Percentiles rank a stretch among this genome's conserved stretches.
Evolutionary conservation across 1,140 invertebrate species (phyloP).

Genomic region (Cepaea nemoralis): DNA sequence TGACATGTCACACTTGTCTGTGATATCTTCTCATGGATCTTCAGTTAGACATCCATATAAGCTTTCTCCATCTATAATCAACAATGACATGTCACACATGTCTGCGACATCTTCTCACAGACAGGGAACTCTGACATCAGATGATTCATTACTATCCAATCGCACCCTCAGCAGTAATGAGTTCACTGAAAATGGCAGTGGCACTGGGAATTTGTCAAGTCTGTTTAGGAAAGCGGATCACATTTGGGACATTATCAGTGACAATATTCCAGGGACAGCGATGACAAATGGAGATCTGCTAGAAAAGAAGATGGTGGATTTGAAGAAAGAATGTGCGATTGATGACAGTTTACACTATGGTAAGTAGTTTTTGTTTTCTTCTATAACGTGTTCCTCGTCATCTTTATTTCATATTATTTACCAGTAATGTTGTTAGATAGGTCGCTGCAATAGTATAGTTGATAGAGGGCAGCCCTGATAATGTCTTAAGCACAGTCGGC

Average conservation of each 20-base stretch:
- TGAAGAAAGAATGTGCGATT: neutral
- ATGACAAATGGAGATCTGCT: neutral
- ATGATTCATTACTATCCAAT: neutral
- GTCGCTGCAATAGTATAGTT: too few relatives aligned
- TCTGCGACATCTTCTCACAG: neutral
- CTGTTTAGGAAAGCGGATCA: conserved; percentile 13
- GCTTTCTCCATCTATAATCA: too few relatives aligned
- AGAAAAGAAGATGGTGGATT: neutral
- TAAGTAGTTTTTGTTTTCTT: neutral
- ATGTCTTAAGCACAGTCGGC: too few relatives aligned
- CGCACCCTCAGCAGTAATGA: neutral
- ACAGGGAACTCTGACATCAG: neutral
- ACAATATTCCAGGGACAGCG: neutral
- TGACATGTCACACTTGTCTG: too few relatives aligned
- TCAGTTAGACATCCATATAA: too few relatives aligned
- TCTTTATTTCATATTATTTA: too few relatives aligned
- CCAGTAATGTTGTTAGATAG: too few relatives aligned
- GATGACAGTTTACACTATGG: neutral
- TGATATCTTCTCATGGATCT: too few relatives aligned
- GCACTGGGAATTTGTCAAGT: neutral
- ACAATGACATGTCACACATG: too few relatives aligned
- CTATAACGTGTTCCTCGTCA: neutral
- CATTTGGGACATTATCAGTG: conserved; percentile 9
- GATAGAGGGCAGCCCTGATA: too few relatives aligned
- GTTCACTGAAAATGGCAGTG: neutral